Conservation (phyloP, 2,797 vertebrate genomes). For the Diplodus sargus region DNA sequence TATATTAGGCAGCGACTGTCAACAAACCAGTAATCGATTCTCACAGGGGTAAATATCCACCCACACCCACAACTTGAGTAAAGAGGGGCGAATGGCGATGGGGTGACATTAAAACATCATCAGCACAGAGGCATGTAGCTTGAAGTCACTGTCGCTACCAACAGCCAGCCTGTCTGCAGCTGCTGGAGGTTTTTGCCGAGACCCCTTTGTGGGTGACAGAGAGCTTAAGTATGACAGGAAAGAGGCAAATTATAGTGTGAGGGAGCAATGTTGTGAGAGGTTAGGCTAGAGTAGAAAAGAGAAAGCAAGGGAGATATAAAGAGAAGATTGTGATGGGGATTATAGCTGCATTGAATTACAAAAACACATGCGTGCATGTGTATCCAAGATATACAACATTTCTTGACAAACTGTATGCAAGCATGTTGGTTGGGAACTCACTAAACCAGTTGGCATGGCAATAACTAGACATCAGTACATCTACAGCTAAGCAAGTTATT, state of each 20-base stretch:
- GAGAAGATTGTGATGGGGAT: neutral
- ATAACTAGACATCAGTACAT: conserved; percentile 4
- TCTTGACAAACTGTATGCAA: neutral
- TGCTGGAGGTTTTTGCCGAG: conserved; percentile 45
- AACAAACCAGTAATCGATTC: conserved; percentile 81
- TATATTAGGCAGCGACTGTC: conserved; percentile 76
- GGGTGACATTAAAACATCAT: conserved; percentile 81
- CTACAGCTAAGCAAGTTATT: neutral
- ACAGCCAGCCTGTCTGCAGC: conserved; percentile 50
- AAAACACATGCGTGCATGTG: neutral
- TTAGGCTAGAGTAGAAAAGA: neutral
- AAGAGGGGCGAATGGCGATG: conserved; percentile 69
- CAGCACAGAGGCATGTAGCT: conserved; percentile 55
- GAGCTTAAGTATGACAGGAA: conserved; percentile 57
- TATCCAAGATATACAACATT: neutral
- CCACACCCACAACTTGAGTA: conserved; percentile 66
- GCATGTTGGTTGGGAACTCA: conserved; percentile 2
- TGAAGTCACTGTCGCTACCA: conserved; percentile 40
- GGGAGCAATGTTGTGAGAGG: conserved; percentile 19
- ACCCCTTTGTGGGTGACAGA: conserved; percentile 60
- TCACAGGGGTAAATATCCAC: conserved; percentile 75
- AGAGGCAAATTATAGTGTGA: conserved; percentile 18
- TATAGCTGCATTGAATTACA: neutral
- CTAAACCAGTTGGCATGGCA: conserved; percentile 2
- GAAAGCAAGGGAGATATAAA: neutral